Evolutionary conservation across 37 sponge, comb jelly and placozoan species (phyloP), one percentile per base, ranked within the genome.

Genomic region (Diacarnus erythraeanus): DNA sequence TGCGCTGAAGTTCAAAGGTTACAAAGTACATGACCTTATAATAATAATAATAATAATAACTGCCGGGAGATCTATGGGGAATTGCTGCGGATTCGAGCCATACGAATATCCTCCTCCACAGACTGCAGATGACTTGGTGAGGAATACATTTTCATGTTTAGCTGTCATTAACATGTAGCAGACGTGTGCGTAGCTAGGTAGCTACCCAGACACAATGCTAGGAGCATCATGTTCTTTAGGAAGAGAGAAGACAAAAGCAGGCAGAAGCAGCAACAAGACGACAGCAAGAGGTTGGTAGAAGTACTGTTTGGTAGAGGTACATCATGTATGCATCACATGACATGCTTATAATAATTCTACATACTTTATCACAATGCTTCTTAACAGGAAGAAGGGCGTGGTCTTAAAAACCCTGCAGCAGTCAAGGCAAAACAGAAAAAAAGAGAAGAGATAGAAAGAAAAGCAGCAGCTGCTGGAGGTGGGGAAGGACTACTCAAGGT

Each of bases 371-470:
- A 20, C 22, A 68, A 68, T 37, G 21, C 38, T 6, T 43, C 38
- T 1, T 64, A n/a, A 1, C 59, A 91, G 87, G 36, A 34, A 69
- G 91, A 91, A 29, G 66, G 77, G 25, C 54, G 74, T 41, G 91
- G 91, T 20, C 43, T 91, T 17, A 82, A 91, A 79, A 33, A 91
- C 68, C 91, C 91, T 43, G 79, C 85, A 39, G 38, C 59, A 35
- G 68, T 91, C 27, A 91, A 83, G 75, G 91, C 77, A 26, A 91
- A 91, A 59, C 91, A 91, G 71, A 82, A 72, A 42, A 91, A 77
- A 41, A 82, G 65, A 38, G 87, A 86, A 74, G 91, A 86, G 38
- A 56, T 71, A 29, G 91, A 91, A 66, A 86, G 72, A 56, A 61
- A 74, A 40, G 79, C 83, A 37, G 73, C 71, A 22, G 65, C 69